These are phyloP conservation scores for Allolobophora icterica DNA, from an alignment of 2,888 invertebrate genomes.

Conservation along the genomic window DNA sequence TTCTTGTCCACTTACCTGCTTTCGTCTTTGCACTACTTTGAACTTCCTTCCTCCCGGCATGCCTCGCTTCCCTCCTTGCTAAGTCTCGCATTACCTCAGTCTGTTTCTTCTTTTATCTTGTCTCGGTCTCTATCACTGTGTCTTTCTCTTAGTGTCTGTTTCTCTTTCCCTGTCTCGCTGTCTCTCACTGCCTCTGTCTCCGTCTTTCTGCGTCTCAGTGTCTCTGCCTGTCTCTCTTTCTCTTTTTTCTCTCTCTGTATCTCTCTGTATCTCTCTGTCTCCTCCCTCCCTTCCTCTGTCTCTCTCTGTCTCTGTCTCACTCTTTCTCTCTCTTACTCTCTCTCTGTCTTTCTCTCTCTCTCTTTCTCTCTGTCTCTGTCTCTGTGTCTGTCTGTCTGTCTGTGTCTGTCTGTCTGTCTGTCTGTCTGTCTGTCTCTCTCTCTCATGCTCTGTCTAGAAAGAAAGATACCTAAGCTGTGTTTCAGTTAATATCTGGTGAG, in stretches of 20 bases:
- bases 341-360: neutral
- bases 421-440: neutral
- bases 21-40: neutral
- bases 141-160: neutral
- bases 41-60: neutral
- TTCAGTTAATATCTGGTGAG: neutral
- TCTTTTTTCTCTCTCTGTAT: no score
- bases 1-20: neutral
- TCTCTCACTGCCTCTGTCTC: no score
- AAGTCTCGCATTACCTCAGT: neutral
- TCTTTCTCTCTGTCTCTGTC: no score
- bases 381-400: neutral
- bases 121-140: no score
- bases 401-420: neutral
- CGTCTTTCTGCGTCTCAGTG: no score
- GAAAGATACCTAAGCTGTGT: neutral
- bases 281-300: no score
- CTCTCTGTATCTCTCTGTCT: neutral
- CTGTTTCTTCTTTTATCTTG: no score
- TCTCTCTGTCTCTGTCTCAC: neutral
- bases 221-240: neutral
- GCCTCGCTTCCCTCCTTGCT: neutral
- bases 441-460: neutral
- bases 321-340: neutral
- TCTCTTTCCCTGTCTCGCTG: no score